Percentiles rank a stretch among this genome's conserved stretches.
phyloP scores from a whole-genome alignment of 2,797 vertebrate genomes.

The Spinus pinus region DNA sequence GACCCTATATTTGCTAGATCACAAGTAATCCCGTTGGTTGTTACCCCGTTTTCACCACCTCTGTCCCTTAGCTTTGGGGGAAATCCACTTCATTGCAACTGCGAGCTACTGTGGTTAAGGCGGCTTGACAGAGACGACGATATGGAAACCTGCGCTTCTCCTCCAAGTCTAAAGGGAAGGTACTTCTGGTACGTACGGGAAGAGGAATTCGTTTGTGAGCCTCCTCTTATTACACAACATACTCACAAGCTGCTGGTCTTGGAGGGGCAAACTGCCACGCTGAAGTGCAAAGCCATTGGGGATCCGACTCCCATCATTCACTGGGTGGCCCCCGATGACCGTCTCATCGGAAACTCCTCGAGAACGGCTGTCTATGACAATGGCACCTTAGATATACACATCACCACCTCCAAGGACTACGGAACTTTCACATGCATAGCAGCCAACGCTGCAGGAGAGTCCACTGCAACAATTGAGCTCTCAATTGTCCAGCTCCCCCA shows the following conservation, averaged over 20 bases:
- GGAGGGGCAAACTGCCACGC: slow-evolving; percentile 92
- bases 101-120: slow-evolving; percentile 94
- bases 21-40: slow-evolving; percentile 80
- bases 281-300: slow-evolving; percentile 96
- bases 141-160: slow-evolving; percentile 97
- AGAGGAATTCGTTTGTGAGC: slow-evolving; percentile 96
- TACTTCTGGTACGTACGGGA: slow-evolving; percentile 97
- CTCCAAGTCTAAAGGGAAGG: slow-evolving; percentile 88
- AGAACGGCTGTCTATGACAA: slow-evolving; percentile 91
- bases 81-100: slow-evolving; percentile 96
- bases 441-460: slow-evolving; percentile 94
- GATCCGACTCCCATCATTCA: slow-evolving; percentile 94
- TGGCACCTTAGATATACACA: slow-evolving; percentile 91
- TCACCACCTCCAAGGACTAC: slow-evolving; percentile 95
- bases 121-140: slow-evolving; percentile 92
- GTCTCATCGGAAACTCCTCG: slow-evolving; percentile 92
- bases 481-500: slow-evolving; percentile 97
- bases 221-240: slow-evolving; percentile 94
- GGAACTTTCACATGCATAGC: slow-evolving; percentile 97
- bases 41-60: slow-evolving; percentile 86
- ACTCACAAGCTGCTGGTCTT: slow-evolving; percentile 93
- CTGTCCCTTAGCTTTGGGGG: slow-evolving; percentile 96
- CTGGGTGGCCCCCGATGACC: slow-evolving; percentile 94
- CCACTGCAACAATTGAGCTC: slow-evolving; percentile 91
- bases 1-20: slow-evolving; percentile 95